These are phyloP conservation scores for Pantherophis vulpinus DNA, from an alignment of 2,797 vertebrate genomes.

Conservation along the genomic window DNA sequence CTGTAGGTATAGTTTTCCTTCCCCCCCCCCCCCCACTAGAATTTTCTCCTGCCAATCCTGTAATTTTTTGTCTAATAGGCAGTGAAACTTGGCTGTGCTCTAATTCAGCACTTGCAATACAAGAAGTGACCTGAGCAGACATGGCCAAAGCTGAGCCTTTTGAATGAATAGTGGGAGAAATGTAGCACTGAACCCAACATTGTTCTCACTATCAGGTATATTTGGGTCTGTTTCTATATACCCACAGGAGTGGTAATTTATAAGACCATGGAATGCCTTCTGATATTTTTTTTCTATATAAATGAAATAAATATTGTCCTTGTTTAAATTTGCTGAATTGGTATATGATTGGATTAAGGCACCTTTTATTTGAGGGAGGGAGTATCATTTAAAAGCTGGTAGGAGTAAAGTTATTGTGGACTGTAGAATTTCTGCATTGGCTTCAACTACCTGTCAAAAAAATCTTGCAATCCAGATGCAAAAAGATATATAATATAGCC, in stretches of 20 bases:
- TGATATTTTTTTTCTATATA: neutral
- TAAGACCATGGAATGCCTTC: neutral
- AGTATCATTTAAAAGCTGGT: neutral
- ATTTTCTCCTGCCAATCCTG: neutral
- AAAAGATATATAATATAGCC: neutral
- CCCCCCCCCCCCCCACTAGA: no score
- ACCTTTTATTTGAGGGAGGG: neutral
- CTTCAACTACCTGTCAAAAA: neutral
- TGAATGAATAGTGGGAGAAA: neutral
- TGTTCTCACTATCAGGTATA: neutral
- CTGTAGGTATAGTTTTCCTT: neutral
- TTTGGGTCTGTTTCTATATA: neutral
- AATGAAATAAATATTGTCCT: neutral
- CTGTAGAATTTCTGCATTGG: neutral
- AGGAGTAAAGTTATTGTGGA: neutral
- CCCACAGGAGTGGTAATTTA: neutral
- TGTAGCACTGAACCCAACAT: neutral
- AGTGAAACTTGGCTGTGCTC: neutral
- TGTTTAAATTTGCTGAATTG: neutral
- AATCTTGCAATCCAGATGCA: neutral
- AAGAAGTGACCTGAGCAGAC: neutral
- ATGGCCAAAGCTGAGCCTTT: neutral
- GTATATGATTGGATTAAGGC: neutral
- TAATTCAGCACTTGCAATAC: neutral
- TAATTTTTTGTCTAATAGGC: neutral